Conservation (phyloP, 2,888 invertebrate species). For the Rosalia funebris region DNA sequence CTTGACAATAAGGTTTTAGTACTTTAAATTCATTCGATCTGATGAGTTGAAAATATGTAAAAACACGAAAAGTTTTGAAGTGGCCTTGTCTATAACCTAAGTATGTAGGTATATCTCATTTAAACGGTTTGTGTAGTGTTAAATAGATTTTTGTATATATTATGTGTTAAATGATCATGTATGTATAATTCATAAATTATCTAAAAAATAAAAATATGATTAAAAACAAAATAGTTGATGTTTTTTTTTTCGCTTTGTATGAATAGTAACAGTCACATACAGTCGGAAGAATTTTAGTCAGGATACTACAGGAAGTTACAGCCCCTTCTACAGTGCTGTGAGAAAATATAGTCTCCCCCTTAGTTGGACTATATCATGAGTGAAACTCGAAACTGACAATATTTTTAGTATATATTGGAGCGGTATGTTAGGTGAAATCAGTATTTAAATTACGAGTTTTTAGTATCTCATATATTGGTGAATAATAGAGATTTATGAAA, state of each 20-base stretch:
- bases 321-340: too few species aligned
- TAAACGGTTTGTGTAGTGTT: constrained; percentile 50
- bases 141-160: constrained; percentile 51
- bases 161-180: constrained; percentile 54
- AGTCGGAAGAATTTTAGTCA: too few species aligned
- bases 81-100: constrained; percentile 53
- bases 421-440: too few species aligned
- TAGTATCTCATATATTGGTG: too few species aligned
- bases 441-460: too few species aligned
- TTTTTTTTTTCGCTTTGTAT: background rate
- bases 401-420: too few species aligned
- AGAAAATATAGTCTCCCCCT: too few species aligned
- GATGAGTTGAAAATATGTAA: constrained; percentile 33
- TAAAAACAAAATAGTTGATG: constrained; percentile 24
- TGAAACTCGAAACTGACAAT: too few species aligned
- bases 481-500: too few species aligned
- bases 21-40: constrained; percentile 29
- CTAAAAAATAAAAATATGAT: constrained; percentile 42
- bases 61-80: constrained; percentile 47
- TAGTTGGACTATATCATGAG: too few species aligned
- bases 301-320: too few species aligned
- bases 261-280: too few species aligned
- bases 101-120: constrained; percentile 48
- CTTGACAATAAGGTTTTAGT: constrained; percentile 40
- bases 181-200: constrained; percentile 54